Percentiles rank a stretch among this genome's conserved stretches.
phyloP scores from a whole-genome alignment of 2,797 vertebrate genomes.

The Graptemys geographica region DNA sequence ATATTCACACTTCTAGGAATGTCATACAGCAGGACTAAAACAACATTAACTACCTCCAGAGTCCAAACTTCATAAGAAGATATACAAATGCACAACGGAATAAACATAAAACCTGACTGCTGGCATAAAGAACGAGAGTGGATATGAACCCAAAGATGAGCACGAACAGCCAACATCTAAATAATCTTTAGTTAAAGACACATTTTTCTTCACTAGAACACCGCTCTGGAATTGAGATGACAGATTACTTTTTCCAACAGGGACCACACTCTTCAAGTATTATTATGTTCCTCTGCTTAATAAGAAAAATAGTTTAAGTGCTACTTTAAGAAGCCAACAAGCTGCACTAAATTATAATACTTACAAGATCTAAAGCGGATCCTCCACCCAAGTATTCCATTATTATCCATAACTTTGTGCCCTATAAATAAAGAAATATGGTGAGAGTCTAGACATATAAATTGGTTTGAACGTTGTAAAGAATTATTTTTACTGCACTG shows the following conservation, averaged over 20 bases:
- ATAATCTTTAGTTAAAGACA: not conserved
- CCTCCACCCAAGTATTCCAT: slow-evolving; percentile 88
- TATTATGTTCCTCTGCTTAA: not conserved
- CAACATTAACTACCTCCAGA: not conserved
- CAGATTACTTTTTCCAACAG: not conserved
- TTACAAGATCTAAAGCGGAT: slow-evolving; percentile 87
- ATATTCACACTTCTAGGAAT: not conserved
- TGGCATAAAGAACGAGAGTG: not conserved
- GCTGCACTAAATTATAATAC: slow-evolving; percentile 49
- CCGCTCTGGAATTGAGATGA: not conserved
- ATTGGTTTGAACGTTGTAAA: not conserved
- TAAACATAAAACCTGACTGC: not conserved
- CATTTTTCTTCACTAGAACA: not conserved
- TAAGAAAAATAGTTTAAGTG: not conserved
- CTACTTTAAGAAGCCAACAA: not conserved
- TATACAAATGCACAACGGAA: not conserved
- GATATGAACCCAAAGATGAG: not conserved
- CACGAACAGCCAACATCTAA: not conserved
- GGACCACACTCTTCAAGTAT: not conserved
- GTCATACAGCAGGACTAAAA: not conserved
- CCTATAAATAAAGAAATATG: slow-evolving; percentile 74
- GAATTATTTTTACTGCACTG: not conserved
- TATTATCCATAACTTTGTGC: slow-evolving; percentile 89
- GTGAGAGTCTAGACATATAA: not conserved
- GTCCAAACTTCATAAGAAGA: not conserved